Base-by-base conservation (phyloP, 2,113 vertebrate genomes). In the Bettongia penicillata region DNA sequence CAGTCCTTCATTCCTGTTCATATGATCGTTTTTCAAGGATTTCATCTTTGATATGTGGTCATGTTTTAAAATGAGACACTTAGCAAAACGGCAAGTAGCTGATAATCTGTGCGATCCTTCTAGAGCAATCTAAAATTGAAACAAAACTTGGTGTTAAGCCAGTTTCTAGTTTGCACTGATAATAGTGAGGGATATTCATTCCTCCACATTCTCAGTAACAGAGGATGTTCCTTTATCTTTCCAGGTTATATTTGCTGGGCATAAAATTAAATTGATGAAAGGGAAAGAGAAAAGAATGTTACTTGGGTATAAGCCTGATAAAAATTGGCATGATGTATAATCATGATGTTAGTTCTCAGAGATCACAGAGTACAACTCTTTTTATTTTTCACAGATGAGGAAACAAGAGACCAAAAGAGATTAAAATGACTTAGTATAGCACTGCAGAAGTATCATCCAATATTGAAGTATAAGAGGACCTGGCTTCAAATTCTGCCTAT, bases 201-300 rank as follows among this genome's bases (percentile, higher is more conserved):
- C 24, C 9, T 91, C 28, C n/a, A 49, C 47, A 55, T 90, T 51
- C 28, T 96, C 53, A 68, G 37, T 47, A 96, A 92, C 11, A 52
- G 7, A 52, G 2, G 10, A n/a, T 53, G 0, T 61, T 31, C 57
- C 95, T 90, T 91, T 94, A 43, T 94, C 91, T 92, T 94, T 77
- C 90, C 37, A 91, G 53, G 92, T 49, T 91, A 68, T 95, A 1
- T 93, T 96, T 92, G 50, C 68, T 95, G 93, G 97, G 31, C 94
- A 12, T 47, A 93, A 95, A 94, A 91, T 77, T 89, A 61, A 93
- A 93, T 94, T 92, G 43, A 57, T 93, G 37, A 68, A 77, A 11
- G 77, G 90, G 55, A 77, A 26, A 51, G 84, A 28, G 3, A 95
- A 95, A 68, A 93, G n/a, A 31, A 37, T 89, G 12, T 92, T 23